Evolutionary conservation across 2,797 vertebrate species (phyloP), one percentile per base, ranked within the genome.

Genomic region (Varecia variegata): DNA sequence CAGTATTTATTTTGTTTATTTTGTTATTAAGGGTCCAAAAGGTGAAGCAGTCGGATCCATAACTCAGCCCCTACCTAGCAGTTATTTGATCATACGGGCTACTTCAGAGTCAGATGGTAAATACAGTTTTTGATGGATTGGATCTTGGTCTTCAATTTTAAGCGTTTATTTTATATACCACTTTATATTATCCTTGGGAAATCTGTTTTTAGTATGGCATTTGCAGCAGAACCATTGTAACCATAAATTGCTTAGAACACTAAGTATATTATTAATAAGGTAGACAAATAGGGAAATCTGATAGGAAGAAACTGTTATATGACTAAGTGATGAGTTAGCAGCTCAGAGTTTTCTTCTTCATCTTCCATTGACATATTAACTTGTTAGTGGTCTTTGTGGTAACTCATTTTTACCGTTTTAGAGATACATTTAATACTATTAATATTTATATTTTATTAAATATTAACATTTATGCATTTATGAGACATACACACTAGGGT

Each of bases 71-170:
- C 98, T 99, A 98, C 99, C 99, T 97, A 99, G 99, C 99, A 99
- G 99, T 98, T 99, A 99, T 86, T 99, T 99, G 98, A 99, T 99
- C 98, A 99, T 99, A 98, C 99, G 99, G 56, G 99, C 99, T 0
- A 99, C 99, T 96, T 99, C 99, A 8, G 99, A 99, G 98, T 99
- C 99, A 88, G 99, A 99, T 97, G 99, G 99, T 99, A 99, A 99
- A 88, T 94, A 91, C 3, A 62, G 9, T 54, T 94, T 74, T 77
- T 84, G 30, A 88, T 95, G 12, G 8, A 17, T 87, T 85, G 15
- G 77, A 91, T 97, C 97, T 93, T 58, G 21, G 62, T 67, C 79
- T 50, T 95, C 23, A 84, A 80, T 91, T 87, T 86, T 94, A 95
- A 95, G 43, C 11, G 1, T 38, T 95, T 83, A 88, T 94, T 93